Evolutionary conservation across 2,797 vertebrate genomes (phyloP).

Genomic region (Brotula barbata): DNA sequence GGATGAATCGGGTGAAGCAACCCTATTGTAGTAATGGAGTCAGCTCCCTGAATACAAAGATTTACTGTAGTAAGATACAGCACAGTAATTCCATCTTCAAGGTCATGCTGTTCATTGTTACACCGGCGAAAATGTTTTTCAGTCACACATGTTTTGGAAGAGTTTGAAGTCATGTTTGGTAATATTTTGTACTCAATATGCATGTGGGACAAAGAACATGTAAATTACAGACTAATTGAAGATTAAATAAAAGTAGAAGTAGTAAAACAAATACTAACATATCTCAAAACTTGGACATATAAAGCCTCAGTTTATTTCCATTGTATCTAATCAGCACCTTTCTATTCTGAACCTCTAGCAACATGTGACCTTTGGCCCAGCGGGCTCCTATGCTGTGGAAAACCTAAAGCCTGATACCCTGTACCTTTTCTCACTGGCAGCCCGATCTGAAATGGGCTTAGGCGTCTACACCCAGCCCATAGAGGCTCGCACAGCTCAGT

Average conservation of each 20-base stretch:
- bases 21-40: constrained; percentile 47
- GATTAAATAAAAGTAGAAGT: not conserved
- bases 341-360: constrained; percentile 73
- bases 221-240: not conserved
- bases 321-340: not conserved
- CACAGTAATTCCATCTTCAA: constrained; percentile 17
- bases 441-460: constrained; percentile 89
- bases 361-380: constrained; percentile 86
- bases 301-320: too few relatives aligned
- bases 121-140: constrained; percentile 12
- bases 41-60: constrained; percentile 46
- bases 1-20: constrained; percentile 25
- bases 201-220: constrained; percentile 6
- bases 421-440: constrained; percentile 89
- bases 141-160: constrained; percentile 32
- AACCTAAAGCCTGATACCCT: constrained; percentile 90
- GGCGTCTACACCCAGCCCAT: constrained; percentile 90
- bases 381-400: constrained; percentile 86
- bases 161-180: constrained; percentile 17
- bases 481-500: constrained; percentile 90
- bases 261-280: constrained; percentile 2
- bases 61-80: constrained; percentile 40
- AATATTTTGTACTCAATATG: constrained; percentile 4
- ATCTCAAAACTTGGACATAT: too few relatives aligned
- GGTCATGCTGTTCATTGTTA: constrained; percentile 33